Base-by-base conservation (phyloP, 2,113 vertebrate species). In the Hippocampus mohnikei region DNA sequence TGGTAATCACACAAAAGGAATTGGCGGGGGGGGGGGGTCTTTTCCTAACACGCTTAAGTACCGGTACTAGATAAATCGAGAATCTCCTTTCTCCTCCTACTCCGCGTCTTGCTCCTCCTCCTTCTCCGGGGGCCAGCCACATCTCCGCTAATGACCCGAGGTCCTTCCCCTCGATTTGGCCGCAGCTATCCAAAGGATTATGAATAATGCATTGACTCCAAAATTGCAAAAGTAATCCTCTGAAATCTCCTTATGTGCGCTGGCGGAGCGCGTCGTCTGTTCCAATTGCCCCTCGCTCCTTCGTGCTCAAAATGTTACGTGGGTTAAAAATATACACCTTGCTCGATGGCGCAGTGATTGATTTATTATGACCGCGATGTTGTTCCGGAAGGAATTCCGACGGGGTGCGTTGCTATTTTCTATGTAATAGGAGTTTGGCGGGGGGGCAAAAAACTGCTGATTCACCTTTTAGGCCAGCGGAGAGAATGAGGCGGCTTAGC, bases 171-270 rank as follows among this genome's bases (percentile, higher is more conserved):
- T 37, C 86, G 86, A 88, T 92, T 91, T 91, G 89, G 88, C 90
- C 89, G 77, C 83, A 86, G 81, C 88, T 79, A 90, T 88, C 85
- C 89, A 85, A 81, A 78, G 90, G 91, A 92, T 92, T 93, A 91
- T 91, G 86, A 92, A 90, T 92, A 91, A 92, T 92, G 90, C 90
- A 92, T 87, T 87, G 91, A 88, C 81, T 91, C 90, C 91, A 91
- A 93, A 92, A 93, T 92, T 92, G 90, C 88, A 86, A 90, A 90
- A 90, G 89, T 91, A 93, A 93, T 92, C 92, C 92, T 89, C 87
- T 90, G 86, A 92, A 91, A 91, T 92, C 91, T 92, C 89, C 89
- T 91, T 87, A 89, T 91, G 89, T 85, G 89, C 84, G 86, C 84
- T 78, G 85, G 83, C 85, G 85, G 88, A 78, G 84, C 81, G 84